phyloP scores from a whole-genome alignment of 2,888 invertebrate species.

The Frankliniella intonsa region DNA sequence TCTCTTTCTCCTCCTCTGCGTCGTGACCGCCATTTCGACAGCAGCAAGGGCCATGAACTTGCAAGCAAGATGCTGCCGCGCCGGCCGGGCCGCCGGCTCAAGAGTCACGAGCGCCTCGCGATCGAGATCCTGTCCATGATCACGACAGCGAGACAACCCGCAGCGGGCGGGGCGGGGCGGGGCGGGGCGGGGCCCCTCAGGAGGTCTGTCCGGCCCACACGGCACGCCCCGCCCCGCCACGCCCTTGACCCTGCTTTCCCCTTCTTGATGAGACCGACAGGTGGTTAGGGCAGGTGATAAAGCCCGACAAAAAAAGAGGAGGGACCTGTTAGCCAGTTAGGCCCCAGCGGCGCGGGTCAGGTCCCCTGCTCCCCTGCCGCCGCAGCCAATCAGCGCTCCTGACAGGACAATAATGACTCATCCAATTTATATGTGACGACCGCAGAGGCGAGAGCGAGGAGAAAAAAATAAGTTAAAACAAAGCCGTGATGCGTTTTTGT shows the following conservation, averaged over 20 bases:
- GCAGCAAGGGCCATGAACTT: not conserved
- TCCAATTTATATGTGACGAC: not conserved
- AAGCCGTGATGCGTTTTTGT: not conserved
- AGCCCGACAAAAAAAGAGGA: too few relatives aligned
- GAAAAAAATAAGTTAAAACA: not conserved
- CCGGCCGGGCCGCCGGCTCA: not conserved
- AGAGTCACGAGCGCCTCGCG: slow-evolving; percentile 12
- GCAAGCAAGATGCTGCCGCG: not conserved
- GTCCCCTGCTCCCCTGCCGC: too few relatives aligned
- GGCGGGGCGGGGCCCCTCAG: too few relatives aligned
- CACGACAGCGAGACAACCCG: not conserved
- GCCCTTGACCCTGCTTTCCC: not conserved
- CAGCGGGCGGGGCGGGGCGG: too few relatives aligned
- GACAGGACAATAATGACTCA: not conserved
- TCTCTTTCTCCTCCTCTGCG: not conserved
- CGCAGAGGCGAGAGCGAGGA: not conserved
- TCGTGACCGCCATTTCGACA: slow-evolving; percentile 8
- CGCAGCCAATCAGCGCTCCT: not conserved
- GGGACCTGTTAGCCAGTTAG: too few relatives aligned
- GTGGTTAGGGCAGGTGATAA: too few relatives aligned
- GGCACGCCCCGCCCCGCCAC: not conserved
- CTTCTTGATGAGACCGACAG: too few relatives aligned
- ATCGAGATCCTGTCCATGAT: slow-evolving; percentile 15
- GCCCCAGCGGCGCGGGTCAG: too few relatives aligned
- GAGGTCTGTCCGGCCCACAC: not conserved